Evolutionary conservation across 2,888 invertebrate genomes (phyloP).

Genomic region (Aleiodes testaceus): DNA sequence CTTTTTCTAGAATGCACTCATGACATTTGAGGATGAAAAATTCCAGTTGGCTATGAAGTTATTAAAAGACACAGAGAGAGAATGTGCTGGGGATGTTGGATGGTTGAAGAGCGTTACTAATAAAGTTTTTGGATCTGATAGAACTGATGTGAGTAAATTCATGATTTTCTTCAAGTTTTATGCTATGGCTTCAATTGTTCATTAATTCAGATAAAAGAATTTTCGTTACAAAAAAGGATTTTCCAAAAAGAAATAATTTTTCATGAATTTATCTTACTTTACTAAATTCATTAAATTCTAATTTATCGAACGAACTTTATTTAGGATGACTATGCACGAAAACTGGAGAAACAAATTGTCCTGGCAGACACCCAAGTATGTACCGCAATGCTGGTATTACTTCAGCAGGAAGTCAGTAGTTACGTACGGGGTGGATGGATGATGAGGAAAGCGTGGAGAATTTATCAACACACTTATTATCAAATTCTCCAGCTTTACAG

Average conservation of each 20-base stretch:
- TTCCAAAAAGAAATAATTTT: too few species aligned
- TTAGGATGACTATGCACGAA: constrained; percentile 62
- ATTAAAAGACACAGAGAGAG: constrained; percentile 77
- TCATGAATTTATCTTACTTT: too few species aligned
- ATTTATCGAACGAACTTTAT: constrained; percentile 25
- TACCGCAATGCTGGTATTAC: constrained; percentile 78
- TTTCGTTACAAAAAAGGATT: too few species aligned
- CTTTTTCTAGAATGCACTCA: constrained; percentile 78
- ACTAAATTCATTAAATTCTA: too few species aligned
- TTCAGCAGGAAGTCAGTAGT: constrained; percentile 79
- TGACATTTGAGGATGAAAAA: constrained; percentile 82
- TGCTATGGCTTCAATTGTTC: too few species aligned
- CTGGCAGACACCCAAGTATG: constrained; percentile 80
- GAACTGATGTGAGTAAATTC: constrained; percentile 55
- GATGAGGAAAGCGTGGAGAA: constrained; percentile 81
- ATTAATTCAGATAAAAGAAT: too few species aligned
- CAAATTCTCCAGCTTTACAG: constrained; percentile 76
- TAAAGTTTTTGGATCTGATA: constrained; percentile 71
- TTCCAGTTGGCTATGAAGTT: constrained; percentile 76
- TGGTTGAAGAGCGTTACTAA: constrained; percentile 76
- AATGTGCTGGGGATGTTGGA: constrained; percentile 75
- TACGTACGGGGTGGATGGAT: constrained; percentile 80
- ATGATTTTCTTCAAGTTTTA: neutral
- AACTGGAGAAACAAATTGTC: constrained; percentile 79
- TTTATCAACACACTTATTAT: constrained; percentile 79